These are phyloP conservation scores for Thalassophryne amazonica DNA, from an alignment of 2,797 vertebrate species.

Conservation along the genomic window DNA sequence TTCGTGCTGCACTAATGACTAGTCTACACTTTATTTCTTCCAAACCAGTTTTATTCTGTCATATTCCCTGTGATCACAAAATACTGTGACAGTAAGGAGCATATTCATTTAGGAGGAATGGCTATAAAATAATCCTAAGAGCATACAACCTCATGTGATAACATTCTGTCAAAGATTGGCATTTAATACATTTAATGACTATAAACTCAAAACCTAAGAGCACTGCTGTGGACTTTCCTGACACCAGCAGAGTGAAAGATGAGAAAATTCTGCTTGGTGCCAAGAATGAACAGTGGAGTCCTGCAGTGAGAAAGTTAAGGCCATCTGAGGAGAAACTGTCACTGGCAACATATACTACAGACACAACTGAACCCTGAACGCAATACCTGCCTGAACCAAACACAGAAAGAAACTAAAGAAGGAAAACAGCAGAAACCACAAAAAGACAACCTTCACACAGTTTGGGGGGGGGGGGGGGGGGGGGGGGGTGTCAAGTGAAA, in stretches of 20 bases:
- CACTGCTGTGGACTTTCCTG: conserved; percentile 56
- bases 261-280: conserved; percentile 43
- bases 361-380: conserved; percentile 49
- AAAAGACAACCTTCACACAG: too few relatives aligned
- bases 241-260: conserved; percentile 48
- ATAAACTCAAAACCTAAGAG: conserved; percentile 68
- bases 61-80: conserved; percentile 63
- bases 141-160: conserved; percentile 56
- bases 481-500: too few relatives aligned
- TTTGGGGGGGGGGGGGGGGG: too few relatives aligned
- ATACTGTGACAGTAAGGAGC: conserved; percentile 42
- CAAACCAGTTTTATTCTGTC: conserved; percentile 75
- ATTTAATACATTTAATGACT: conserved; percentile 59
- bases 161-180: conserved; percentile 74
- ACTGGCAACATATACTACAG: conserved; percentile 46
- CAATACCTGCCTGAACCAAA: conserved; percentile 19
- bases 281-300: conserved; percentile 78
- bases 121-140: conserved; percentile 72
- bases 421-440: not conserved
- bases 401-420: too few relatives aligned
- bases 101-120: conserved; percentile 53
- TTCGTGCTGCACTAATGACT: too few relatives aligned
- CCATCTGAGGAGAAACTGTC: conserved; percentile 58
- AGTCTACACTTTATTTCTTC: conserved; percentile 35
- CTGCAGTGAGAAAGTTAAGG: conserved; percentile 81